Base-by-base conservation (phyloP, 1,140 invertebrate genomes). In the Drosophila bocki region DNA sequence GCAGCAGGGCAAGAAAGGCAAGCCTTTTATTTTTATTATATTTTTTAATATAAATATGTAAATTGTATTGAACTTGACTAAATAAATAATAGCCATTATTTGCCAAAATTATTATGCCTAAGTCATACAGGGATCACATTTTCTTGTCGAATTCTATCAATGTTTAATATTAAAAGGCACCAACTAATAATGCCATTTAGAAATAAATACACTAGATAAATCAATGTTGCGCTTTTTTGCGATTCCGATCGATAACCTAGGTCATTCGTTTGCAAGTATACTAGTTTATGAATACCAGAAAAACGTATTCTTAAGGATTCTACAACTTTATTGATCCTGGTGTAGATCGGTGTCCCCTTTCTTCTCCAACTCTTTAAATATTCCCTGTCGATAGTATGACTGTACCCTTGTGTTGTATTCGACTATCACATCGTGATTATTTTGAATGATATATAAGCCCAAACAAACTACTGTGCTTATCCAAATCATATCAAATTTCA, bases 401-500 rank as follows among this genome's bases (percentile, higher is more conserved):
- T 13, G 19, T 17, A n/a, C 37, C 6, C n/a, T 4, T 17, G 39
- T 39, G 33, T 11, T 22, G 29, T 22, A 37, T 19, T 71, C 29
- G 50, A 58, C 42, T 54, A 33, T 50, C 48, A 33, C 22, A 48
- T 70, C 65, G 51, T 29, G 48, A 13, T 69, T 39, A 33, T 42
- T 53, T 44, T 51, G 42, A 62, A 17, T 37, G 17, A 70, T 68
- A 54, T 32, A 54, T 17, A 69, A 51, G 47, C 39, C 50, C 59
- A 76, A 72, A 58, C 72, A 77, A 67, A 78, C 75, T 78, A 58
- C 64, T 54, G 65, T 61, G 45, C 50, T 39, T 60, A 78, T 56
- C 50, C 63, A 53, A 56, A 80, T 80, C 78, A 80, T 88, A 86
- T 86, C 83, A 48, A 77, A 72, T 88, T 83, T 88, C 84, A 59